Evolutionary conservation across 2,888 invertebrate genomes (phyloP).

Genomic region (Aethes cnicana): DNA sequence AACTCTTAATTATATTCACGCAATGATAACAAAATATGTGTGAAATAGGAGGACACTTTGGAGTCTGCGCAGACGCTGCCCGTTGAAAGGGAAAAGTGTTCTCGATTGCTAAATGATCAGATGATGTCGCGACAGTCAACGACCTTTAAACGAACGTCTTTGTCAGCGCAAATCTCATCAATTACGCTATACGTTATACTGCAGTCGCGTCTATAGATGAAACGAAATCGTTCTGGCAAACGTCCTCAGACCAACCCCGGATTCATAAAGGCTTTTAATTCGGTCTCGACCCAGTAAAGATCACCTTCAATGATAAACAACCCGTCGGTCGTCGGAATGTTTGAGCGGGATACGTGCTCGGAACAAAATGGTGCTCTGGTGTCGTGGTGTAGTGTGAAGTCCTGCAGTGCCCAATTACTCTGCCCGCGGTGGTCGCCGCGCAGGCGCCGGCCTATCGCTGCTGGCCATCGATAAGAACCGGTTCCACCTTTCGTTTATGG

Average conservation of each 20-base stretch:
- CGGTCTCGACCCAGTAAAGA: constrained; percentile 27
- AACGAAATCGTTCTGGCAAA: constrained; percentile 51
- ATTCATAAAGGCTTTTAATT: constrained; percentile 64
- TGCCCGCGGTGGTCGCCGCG: constrained; percentile 71
- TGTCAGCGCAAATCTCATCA: constrained; percentile 26
- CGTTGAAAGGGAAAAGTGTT: constrained; percentile 24
- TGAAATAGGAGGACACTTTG: constrained; percentile 3
- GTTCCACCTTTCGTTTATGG: constrained; percentile 74
- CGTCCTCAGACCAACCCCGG: constrained; percentile 55
- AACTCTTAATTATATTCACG: constrained; percentile 46
- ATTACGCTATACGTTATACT: constrained; percentile 20
- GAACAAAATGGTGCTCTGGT: constrained; percentile 28
- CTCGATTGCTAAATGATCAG: constrained; percentile 19
- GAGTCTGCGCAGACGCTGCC: too few relatives aligned
- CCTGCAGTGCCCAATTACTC: constrained; percentile 80
- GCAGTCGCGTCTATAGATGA: constrained; percentile 37
- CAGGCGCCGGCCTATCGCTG: constrained; percentile 78
- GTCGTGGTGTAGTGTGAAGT: constrained; percentile 71
- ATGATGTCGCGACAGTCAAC: constrained; percentile 26
- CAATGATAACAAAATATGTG: constrained; percentile 23
- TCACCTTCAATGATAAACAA: constrained; percentile 16
- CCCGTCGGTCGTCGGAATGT: constrained; percentile 19
- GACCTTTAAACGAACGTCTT: constrained; percentile 27
- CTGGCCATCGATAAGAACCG: constrained; percentile 78
- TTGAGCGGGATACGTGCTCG: constrained; percentile 27